Evolutionary conservation across 1,140 invertebrate genomes (phyloP).

Genomic region (Nymphalis io): DNA sequence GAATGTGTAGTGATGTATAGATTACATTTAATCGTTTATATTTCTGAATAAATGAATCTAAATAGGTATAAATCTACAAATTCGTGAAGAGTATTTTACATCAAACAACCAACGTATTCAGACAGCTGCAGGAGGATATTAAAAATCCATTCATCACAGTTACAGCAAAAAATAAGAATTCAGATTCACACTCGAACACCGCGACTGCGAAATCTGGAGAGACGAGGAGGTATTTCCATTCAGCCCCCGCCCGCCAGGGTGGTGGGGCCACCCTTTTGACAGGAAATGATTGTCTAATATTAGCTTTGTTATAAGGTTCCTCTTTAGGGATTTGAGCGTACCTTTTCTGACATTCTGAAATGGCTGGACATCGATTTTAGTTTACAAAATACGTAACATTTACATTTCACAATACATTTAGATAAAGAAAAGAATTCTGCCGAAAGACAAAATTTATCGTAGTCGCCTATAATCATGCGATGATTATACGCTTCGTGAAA

Average conservation of each 20-base stretch:
- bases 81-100: constrained; percentile 49
- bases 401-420: not conserved
- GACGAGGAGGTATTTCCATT: constrained; percentile 71
- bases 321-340: constrained; percentile 70
- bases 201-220: constrained; percentile 74
- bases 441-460: constrained; percentile 25
- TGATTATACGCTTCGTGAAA: constrained; percentile 26
- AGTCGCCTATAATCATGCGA: constrained; percentile 24
- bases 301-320: constrained; percentile 79
- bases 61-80: too few species aligned
- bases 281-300: constrained; percentile 81
- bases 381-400: constrained; percentile 15
- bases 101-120: constrained; percentile 53
- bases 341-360: constrained; percentile 49
- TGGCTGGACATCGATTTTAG: constrained; percentile 29
- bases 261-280: constrained; percentile 73
- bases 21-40: not conserved
- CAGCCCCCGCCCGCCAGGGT: constrained; percentile 47
- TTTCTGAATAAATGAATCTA: too few species aligned
- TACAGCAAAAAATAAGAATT: constrained; percentile 73
- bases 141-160: constrained; percentile 77
- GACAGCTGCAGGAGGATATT: constrained; percentile 74
- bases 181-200: constrained; percentile 76
- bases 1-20: not conserved
- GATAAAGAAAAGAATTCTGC: not conserved